phyloP scores from a whole-genome alignment of 2,888 invertebrate genomes.

The Agrochola lychnidis region DNA sequence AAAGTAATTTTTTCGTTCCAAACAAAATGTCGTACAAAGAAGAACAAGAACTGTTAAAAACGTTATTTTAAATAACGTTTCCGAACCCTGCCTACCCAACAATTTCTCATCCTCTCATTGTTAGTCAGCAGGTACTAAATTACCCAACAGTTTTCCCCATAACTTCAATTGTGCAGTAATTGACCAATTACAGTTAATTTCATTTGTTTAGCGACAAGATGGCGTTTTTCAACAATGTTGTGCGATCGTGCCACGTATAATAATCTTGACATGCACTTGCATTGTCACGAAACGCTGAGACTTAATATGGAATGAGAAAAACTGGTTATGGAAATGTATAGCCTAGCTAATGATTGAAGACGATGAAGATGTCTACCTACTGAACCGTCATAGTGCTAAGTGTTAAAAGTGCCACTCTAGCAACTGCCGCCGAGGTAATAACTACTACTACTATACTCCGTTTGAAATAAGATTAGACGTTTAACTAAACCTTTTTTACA shows the following conservation, averaged over 20 bases:
- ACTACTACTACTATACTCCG: no score
- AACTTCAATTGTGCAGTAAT: conserved; percentile 25
- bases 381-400: background rate
- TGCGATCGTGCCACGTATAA: conserved; percentile 29
- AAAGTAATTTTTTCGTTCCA: no score
- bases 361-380: background rate
- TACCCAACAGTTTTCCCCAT: conserved; percentile 17
- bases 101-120: background rate
- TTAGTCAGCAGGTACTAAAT: conserved; percentile 6
- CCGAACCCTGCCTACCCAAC: no score
- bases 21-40: no score
- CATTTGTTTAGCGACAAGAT: conserved; percentile 28
- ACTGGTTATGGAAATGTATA: conserved; percentile 3
- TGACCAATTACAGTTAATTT: conserved; percentile 39
- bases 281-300: conserved; percentile 31
- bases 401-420: no score
- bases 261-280: conserved; percentile 27
- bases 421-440: no score
- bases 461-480: no score
- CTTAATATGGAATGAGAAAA: conserved; percentile 12
- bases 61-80: no score
- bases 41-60: no score
- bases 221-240: conserved; percentile 4
- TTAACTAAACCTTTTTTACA: no score
- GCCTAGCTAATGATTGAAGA: background rate